Percentiles rank a stretch among this genome's conserved stretches.
These are phyloP conservation scores for Macrostomum lignano DNA, from an alignment of 1,140 invertebrate genomes.

Conservation along the genomic window DNA sequence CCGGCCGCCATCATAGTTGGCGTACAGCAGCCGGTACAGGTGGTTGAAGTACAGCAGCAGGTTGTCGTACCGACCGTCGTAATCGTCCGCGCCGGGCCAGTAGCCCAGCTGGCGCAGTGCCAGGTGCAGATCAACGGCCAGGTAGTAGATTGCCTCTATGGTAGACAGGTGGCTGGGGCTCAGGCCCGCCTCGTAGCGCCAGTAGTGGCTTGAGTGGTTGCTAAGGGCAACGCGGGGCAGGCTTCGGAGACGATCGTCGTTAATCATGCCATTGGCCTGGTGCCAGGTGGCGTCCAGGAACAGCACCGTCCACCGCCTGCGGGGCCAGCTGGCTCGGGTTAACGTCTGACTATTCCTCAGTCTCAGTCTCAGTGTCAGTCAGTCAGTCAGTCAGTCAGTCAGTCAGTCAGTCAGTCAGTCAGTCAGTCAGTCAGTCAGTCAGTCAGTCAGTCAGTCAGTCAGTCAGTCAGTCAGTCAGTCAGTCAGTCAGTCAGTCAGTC, in stretches of 20 bases:
- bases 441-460: no score
- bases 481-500: no score
- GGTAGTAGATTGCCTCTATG: constrained; percentile 1
- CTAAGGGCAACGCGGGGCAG: background rate
- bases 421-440: no score
- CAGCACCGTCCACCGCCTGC: no score
- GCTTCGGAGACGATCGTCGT: constrained; percentile 1
- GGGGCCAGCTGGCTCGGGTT: no score
- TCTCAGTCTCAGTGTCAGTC: no score
- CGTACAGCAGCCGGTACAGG: background rate
- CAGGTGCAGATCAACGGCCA: background rate
- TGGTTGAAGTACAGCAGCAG: constrained; percentile 1
- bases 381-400: no score
- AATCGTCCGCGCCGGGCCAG: background rate
- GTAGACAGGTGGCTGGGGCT: background rate
- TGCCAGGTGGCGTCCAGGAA: background rate
- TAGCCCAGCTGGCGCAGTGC: no score
- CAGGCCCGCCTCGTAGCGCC: background rate
- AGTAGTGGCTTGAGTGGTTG: constrained; percentile 1
- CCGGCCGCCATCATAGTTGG: background rate
- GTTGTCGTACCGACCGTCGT: constrained; percentile 1
- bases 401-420: no score
- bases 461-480: no score
- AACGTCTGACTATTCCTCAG: no score
- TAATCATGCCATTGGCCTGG: background rate